Base-by-base conservation (phyloP, 2,113 vertebrate genomes). In the Poecilia latipinna region DNA sequence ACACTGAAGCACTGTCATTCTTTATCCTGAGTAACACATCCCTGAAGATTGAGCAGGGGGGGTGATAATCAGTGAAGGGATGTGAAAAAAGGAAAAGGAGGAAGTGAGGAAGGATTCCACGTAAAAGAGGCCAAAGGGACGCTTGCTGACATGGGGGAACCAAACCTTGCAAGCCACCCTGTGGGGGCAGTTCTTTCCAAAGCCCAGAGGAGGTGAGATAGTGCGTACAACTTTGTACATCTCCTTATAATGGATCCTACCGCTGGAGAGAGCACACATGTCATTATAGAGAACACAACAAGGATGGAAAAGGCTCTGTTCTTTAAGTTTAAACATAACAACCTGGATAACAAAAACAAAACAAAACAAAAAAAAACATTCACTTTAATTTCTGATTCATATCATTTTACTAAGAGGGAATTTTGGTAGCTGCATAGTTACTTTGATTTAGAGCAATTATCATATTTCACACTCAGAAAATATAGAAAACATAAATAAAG, bases 131-230 rank as follows among this genome's bases (percentile, higher is more conserved):
- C 87, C 78, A 89, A 91, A 88, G 92, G 88, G 88, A 89, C 86
- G n/a, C 75, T 79, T 69, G 79, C 65, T 73, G 75, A 84, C 70
- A 61, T 88, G 90, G 89, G 93, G 83, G 81, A 90, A 94, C 95
- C 97, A 97, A 98, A 99, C 98, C 98, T 99, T 99, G 98, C 97
- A 99, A 90, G 98, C 98, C 96, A 99, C 97, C 96, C 97, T 98
- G 97, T 98, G 97, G 88, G 98, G 98, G 95, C 98, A 99, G 95
- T 99, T 98, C 96, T 98, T 97, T 96, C 98, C 98, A 96, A 99
- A 98, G 95, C 98, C 98, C 96, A 99, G 96, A 94, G 98, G 98
- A 91, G 98, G 98, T 84, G 97, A 97, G 96, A 99, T 98, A 94
- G 96, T 95, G 95, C 97, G 97, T 91, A 98, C 97, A 97, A 99